A percentile compares a stretch with the other conserved stretches of the same genome.
phyloP scores from a whole-genome alignment of 1,140 invertebrate genomes.

The Drosophila athabasca region DNA sequence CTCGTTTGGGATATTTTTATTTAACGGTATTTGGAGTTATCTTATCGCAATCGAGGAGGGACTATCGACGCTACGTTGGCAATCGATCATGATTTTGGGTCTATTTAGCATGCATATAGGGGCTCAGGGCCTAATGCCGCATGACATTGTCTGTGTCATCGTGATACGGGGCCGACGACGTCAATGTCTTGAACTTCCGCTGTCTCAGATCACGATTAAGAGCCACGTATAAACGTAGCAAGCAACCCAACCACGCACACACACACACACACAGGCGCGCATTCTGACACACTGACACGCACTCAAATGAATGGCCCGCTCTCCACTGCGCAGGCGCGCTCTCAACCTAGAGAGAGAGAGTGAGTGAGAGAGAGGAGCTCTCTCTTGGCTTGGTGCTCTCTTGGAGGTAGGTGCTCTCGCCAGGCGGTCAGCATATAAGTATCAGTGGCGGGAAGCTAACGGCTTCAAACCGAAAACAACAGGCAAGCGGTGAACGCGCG shows the following conservation, averaged over 20 bases:
- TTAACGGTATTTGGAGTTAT: constrained; percentile 15
- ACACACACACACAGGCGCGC: constrained; percentile 34
- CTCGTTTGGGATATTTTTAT: constrained; percentile 21
- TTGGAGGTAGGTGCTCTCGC: constrained; percentile 1
- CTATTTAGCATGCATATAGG: constrained; percentile 42
- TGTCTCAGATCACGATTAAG: not conserved
- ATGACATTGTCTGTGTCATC: constrained; percentile 9
- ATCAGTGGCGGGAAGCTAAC: constrained; percentile 12
- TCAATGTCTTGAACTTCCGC: constrained; percentile 13
- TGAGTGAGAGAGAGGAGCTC: constrained; percentile 12
- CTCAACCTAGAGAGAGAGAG: constrained; percentile 24
- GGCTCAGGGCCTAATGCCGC: constrained; percentile 8
- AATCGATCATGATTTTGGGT: constrained; percentile 48
- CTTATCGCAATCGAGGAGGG: constrained; percentile 22
- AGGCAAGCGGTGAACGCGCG: constrained; percentile 52
- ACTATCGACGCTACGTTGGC: constrained; percentile 35
- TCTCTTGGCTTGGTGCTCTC: constrained; percentile 1
- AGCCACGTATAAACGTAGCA: constrained; percentile 33
- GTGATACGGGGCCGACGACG: not conserved
- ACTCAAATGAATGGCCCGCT: constrained; percentile 49
- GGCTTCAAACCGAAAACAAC: constrained; percentile 38
- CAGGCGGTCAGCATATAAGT: constrained; percentile 40
- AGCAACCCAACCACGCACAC: constrained; percentile 27
- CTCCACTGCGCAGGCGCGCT: constrained; percentile 62
- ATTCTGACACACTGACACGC: not conserved